Evolutionary conservation across 2,797 vertebrate genomes (phyloP).

Genomic region (Steatocranus sp.): DNA sequence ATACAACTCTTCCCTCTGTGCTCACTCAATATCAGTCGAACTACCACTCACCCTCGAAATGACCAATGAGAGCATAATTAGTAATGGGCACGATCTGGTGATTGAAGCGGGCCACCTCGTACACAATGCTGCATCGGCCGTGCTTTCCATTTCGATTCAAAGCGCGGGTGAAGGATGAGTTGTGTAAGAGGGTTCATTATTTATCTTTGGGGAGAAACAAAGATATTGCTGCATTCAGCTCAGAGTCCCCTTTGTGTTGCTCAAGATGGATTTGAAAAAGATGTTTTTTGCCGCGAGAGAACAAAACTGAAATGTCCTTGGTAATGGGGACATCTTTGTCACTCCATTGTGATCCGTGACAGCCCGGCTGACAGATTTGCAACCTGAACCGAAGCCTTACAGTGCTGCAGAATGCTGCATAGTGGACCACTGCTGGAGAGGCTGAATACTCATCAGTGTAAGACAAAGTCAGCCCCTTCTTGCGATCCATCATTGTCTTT

Average conservation of each 20-base stretch:
- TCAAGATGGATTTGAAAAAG: conserved; percentile 59
- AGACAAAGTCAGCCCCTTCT: conserved; percentile 39
- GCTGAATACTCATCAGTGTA: conserved; percentile 37
- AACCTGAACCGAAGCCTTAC: conserved; percentile 52
- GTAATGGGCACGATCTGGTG: conserved; percentile 25
- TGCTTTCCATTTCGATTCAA: conserved; percentile 23
- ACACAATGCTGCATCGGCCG: neutral
- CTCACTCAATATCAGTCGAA: conserved; percentile 56
- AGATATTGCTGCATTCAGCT: conserved; percentile 42
- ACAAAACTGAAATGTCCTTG: conserved; percentile 59
- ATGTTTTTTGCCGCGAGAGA: conserved; percentile 38
- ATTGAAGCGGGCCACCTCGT: conserved; percentile 41
- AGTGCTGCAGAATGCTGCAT: conserved; percentile 60
- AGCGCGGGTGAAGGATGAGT: conserved; percentile 41
- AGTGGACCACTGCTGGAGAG: conserved; percentile 52
- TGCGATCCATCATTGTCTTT: conserved; percentile 35
- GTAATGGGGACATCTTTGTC: conserved; percentile 60
- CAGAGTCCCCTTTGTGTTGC: conserved; percentile 49
- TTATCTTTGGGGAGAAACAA: conserved; percentile 52
- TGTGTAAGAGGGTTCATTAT: conserved; percentile 49
- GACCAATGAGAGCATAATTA: conserved; percentile 56
- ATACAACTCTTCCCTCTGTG: conserved; percentile 22
- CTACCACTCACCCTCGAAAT: conserved; percentile 47
- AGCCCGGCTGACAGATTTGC: conserved; percentile 54
- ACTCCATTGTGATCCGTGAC: conserved; percentile 53